Percentiles rank a stretch among this genome's conserved stretches.
Evolutionary conservation across 1,140 invertebrate genomes (phyloP).

Genomic region (Campoletis sonorensis): DNA sequence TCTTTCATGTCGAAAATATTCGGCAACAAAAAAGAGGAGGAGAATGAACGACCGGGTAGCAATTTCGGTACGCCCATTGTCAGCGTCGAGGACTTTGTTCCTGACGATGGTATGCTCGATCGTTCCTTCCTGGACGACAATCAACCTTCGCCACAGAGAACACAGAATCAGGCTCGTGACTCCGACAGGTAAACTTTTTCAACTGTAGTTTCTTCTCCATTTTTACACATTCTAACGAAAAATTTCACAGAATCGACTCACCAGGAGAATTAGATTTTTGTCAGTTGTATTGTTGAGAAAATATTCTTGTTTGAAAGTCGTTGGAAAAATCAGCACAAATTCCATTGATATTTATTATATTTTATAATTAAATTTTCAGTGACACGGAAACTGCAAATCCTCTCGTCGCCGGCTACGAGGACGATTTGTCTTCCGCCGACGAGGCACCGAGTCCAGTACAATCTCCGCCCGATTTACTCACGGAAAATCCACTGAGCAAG

Average conservation of each 20-base stretch:
- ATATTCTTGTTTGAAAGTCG: no score
- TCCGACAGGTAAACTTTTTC: slow-evolving; percentile 79
- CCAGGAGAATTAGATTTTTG: background rate
- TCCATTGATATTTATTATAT: no score
- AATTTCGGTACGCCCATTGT: slow-evolving; percentile 67
- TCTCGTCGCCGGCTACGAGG: slow-evolving; percentile 90
- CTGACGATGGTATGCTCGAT: slow-evolving; percentile 86
- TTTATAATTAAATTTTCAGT: slow-evolving; percentile 74
- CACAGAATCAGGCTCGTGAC: slow-evolving; percentile 74
- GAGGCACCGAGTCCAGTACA: slow-evolving; percentile 64
- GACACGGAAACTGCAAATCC: slow-evolving; percentile 90
- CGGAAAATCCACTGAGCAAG: slow-evolving; percentile 73
- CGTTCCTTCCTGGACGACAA: slow-evolving; percentile 89
- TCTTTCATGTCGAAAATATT: slow-evolving; percentile 74
- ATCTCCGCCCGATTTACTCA: slow-evolving; percentile 60
- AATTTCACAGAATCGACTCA: background rate
- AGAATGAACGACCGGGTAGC: slow-evolving; percentile 54
- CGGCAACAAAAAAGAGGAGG: slow-evolving; percentile 66
- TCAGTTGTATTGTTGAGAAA: background rate
- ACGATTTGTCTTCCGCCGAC: slow-evolving; percentile 88
- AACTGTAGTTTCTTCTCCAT: slow-evolving; percentile 42
- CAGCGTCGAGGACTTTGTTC: slow-evolving; percentile 91
- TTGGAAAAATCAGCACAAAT: background rate
- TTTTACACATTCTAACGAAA: background rate
- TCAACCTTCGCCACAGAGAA: slow-evolving; percentile 73